Evolutionary conservation across 2,888 invertebrate genomes (phyloP), one percentile per base, ranked within the genome.

Genomic region (Tachystola acroxantha): DNA sequence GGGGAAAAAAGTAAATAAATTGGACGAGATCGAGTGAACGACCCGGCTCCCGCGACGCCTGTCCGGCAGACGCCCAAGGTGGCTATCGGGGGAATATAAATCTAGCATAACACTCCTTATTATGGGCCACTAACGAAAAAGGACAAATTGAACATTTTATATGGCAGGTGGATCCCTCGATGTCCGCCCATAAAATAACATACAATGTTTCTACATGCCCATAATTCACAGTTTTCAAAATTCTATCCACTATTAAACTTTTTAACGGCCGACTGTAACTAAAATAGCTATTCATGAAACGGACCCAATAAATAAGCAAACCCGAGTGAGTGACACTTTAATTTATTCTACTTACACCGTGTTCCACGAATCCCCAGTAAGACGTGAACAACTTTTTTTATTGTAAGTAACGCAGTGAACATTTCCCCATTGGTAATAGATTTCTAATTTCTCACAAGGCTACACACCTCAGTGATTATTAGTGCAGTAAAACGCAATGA

Each of bases 1-100:
- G 61, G 64, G 67, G 71, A 77, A 81, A 80, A 76, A 81, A 80
- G 70, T 71, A 68, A 71, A 82, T 78, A 80, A 77, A 81, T 81
- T 77, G 77, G 71, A 73, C 61, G 67, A 64, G 65, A 65, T 69
- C 66, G 65, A 74, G 75, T 67, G 70, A 75, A 68, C 69, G 71
- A 61, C 70, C 66, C 62, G 48, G 56, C 64, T 63, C 51, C 58
- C 46, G 63, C 57, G 58, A 59, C 59, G 55, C 49, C 56, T 51
- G 51, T 46, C 57, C 56, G 50, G 54, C 50, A 48, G 54, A 50
- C 64, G 57, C 53, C 59, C 57, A 57, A 60, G 57, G 50, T 46
- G 48, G 43, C 50, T 51, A 52, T 55, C 53, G 45, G 45, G 48
- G 45, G 16, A 16, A 35, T 32, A 39, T 42, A 38, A 32, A 38